These are phyloP conservation scores for Sphaeramia orbicularis DNA, from an alignment of 2,797 vertebrate genomes.

Conservation along the genomic window DNA sequence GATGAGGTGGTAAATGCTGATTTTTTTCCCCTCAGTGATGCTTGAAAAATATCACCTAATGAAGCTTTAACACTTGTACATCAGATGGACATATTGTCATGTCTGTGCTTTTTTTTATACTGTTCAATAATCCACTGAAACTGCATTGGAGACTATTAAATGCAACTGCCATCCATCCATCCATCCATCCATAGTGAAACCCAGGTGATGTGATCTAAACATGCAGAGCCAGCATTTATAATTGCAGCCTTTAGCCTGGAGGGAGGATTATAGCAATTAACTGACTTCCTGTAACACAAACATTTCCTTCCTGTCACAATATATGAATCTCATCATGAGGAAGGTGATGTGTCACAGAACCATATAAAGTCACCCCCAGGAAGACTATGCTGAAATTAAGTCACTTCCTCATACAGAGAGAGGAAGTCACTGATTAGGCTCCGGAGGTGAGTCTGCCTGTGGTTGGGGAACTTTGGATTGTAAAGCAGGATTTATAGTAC, in stretches of 20 bases:
- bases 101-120: no score
- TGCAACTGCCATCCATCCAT: not conserved
- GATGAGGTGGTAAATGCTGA: no score
- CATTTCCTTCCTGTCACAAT: constrained; percentile 23
- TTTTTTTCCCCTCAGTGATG: no score
- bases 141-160: no score
- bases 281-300: constrained; percentile 15
- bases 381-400: not conserved
- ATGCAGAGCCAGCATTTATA: constrained; percentile 4
- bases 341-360: constrained; percentile 18
- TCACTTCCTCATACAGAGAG: not conserved
- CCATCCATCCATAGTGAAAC: not conserved
- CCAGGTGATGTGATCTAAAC: constrained; percentile 16
- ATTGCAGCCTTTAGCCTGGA: constrained; percentile 1
- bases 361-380: not conserved
- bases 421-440: not conserved
- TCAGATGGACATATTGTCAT: no score
- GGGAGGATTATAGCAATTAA: constrained; percentile 42
- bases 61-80: no score
- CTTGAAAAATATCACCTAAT: no score
- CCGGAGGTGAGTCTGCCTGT: not conserved
- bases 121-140: no score
- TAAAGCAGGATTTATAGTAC: not conserved
- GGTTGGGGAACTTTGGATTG: not conserved
- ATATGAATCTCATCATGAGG: constrained; percentile 10